phyloP scores from a whole-genome alignment of 2,113 vertebrate genomes.

The Myiagra hebetior region DNA sequence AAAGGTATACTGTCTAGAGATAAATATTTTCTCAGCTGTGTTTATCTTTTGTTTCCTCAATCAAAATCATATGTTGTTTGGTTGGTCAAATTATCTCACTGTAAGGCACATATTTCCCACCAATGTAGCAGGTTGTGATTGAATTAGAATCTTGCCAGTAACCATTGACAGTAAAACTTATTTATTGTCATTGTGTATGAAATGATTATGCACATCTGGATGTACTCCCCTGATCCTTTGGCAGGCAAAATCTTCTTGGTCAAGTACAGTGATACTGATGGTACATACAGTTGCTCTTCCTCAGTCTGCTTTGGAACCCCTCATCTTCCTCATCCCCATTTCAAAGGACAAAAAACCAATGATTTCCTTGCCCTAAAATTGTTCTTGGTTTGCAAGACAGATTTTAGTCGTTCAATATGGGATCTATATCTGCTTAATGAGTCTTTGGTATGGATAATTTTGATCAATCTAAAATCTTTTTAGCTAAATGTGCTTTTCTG shows the following conservation, averaged over 20 bases:
- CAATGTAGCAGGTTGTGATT: neutral
- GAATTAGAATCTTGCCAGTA: neutral
- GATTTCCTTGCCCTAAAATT: neutral
- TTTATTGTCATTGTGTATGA: neutral
- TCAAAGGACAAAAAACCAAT: neutral
- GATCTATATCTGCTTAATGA: neutral
- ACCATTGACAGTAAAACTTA: neutral
- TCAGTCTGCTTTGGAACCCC: neutral
- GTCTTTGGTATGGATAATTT: neutral
- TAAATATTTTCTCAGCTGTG: conserved; percentile 9
- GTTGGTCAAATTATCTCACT: neutral
- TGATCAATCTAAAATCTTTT: neutral
- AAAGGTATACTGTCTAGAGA: neutral
- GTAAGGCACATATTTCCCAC: neutral
- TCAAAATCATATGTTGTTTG: neutral
- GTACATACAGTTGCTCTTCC: neutral
- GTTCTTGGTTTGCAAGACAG: neutral
- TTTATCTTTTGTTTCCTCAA: neutral
- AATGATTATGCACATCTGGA: neutral
- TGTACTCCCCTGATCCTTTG: neutral
- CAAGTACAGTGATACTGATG: neutral
- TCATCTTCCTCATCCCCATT: neutral
- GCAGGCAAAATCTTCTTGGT: neutral
- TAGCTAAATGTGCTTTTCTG: neutral
- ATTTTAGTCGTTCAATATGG: neutral